Conservation (phyloP, 2,888 invertebrate species). For the Mystacides longicornis region DNA sequence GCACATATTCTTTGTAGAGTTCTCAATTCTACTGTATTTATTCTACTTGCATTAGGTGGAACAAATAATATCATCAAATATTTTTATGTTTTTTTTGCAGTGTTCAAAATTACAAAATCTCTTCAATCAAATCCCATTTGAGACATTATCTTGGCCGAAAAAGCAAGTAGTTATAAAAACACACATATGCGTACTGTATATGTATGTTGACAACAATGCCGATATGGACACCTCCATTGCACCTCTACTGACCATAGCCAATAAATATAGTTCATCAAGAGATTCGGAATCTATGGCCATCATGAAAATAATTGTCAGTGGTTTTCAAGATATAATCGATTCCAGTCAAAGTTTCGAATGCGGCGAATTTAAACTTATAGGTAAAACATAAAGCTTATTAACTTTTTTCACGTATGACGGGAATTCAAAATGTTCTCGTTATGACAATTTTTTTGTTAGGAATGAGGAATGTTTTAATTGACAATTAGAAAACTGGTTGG, state of each 20-base stretch:
- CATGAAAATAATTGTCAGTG: slow-evolving; percentile 27
- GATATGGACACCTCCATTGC: slow-evolving; percentile 33
- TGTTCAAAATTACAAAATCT: slow-evolving; percentile 35
- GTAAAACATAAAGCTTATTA: too few relatives aligned
- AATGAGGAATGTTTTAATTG: too few relatives aligned
- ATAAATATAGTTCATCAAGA: slow-evolving; percentile 14
- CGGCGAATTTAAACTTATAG: slow-evolving; percentile 28
- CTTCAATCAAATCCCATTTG: slow-evolving; percentile 33
- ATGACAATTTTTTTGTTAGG: too few relatives aligned
- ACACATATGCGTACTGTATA: slow-evolving; percentile 35
- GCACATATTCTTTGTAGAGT: too few relatives aligned
- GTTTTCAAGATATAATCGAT: slow-evolving; percentile 27
- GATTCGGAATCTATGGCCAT: slow-evolving; percentile 25
- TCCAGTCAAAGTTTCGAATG: slow-evolving; percentile 25
- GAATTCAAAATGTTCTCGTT: too few relatives aligned
- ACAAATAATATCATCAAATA: background rate
- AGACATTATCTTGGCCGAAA: slow-evolving; percentile 33
- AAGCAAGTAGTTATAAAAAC: slow-evolving; percentile 35
- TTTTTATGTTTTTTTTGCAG: slow-evolving; percentile 25
- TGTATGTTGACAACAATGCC: slow-evolving; percentile 33
- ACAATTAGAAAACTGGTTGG: too few relatives aligned
- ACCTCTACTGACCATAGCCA: slow-evolving; percentile 33
- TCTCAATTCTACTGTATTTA: too few relatives aligned
- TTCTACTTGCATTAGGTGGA: too few relatives aligned
- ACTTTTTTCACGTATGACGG: too few relatives aligned